These are phyloP conservation scores for Laupala kohalensis DNA, from an alignment of 1,140 invertebrate species.

Conservation along the genomic window DNA sequence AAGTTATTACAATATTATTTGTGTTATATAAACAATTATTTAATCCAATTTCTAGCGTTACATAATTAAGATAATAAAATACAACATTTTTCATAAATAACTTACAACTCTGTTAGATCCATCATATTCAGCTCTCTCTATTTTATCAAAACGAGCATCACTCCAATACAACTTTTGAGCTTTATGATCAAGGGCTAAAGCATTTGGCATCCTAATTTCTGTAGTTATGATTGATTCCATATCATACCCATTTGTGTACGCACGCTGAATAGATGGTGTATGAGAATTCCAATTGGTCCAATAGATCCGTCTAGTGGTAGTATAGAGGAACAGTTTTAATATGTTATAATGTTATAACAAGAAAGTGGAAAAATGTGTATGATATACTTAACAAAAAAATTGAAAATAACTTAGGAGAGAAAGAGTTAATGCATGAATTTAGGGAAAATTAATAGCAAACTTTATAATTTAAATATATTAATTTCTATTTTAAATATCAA, in stretches of 20 bases:
- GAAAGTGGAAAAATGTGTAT: too few species aligned
- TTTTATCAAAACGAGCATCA: constrained; percentile 41
- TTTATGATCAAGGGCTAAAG: constrained; percentile 55
- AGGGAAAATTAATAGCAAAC: too few species aligned
- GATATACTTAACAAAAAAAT: too few species aligned
- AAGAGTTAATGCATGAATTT: too few species aligned
- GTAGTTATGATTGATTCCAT: constrained; percentile 55
- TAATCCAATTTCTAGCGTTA: not conserved
- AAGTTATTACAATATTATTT: too few species aligned
- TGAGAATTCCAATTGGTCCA: constrained; percentile 75
- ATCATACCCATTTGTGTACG: constrained; percentile 47
- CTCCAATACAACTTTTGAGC: constrained; percentile 50
- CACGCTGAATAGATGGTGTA: constrained; percentile 57
- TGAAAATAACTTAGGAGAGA: too few species aligned
- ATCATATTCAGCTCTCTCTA: constrained; percentile 40
- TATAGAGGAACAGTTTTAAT: too few species aligned
- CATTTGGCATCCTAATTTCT: constrained; percentile 74
- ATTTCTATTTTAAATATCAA: too few species aligned
- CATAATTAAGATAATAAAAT: not conserved
- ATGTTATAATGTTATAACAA: too few species aligned
- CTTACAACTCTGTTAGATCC: constrained; percentile 34
- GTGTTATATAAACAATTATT: not conserved
- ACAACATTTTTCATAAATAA: constrained; percentile 1
- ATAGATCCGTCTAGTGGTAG: constrained; percentile 52
- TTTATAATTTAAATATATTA: too few species aligned